A percentile compares a stretch with the other conserved stretches of the same genome.
Evolutionary conservation across 2,888 invertebrate species (phyloP).

Genomic region (Allophyes oxyacanthae): DNA sequence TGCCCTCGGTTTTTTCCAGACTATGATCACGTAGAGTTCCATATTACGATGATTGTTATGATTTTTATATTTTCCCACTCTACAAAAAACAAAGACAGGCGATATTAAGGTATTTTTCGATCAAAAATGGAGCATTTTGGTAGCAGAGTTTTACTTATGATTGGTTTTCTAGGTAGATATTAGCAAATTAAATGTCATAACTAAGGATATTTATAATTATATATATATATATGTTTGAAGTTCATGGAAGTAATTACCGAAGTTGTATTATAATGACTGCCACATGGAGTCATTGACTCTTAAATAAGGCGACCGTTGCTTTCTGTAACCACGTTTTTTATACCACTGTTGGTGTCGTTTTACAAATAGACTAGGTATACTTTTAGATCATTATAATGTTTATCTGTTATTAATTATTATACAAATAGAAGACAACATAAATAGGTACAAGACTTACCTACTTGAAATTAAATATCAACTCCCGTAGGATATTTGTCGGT

Average conservation of each 20-base stretch:
- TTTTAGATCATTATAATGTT: constrained; percentile 7
- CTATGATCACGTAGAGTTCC: constrained; percentile 64
- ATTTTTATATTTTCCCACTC: constrained; percentile 22
- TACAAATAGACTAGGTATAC: constrained; percentile 19
- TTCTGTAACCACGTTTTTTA: constrained; percentile 56
- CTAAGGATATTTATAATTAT: no score
- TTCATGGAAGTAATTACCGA: constrained; percentile 32
- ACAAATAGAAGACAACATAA: no score
- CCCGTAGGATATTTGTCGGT: no score
- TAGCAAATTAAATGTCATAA: no score
- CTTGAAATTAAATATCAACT: no score
- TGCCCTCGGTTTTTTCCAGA: constrained; percentile 81
- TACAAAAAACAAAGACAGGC: background rate
- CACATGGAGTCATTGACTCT: constrained; percentile 70
- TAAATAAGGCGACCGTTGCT: constrained; percentile 72
- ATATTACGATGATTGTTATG: constrained; percentile 48
- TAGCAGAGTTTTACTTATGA: no score
- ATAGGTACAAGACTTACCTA: no score
- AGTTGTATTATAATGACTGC: constrained; percentile 29
- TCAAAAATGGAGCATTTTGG: background rate
- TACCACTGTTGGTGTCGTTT: constrained; percentile 29
- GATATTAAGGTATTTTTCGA: background rate
- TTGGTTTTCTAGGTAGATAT: no score
- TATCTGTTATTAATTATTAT: background rate
- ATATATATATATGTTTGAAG: constrained; percentile 2